Conservation (phyloP, 2,888 invertebrate genomes). For the Cinara cedri region DNA sequence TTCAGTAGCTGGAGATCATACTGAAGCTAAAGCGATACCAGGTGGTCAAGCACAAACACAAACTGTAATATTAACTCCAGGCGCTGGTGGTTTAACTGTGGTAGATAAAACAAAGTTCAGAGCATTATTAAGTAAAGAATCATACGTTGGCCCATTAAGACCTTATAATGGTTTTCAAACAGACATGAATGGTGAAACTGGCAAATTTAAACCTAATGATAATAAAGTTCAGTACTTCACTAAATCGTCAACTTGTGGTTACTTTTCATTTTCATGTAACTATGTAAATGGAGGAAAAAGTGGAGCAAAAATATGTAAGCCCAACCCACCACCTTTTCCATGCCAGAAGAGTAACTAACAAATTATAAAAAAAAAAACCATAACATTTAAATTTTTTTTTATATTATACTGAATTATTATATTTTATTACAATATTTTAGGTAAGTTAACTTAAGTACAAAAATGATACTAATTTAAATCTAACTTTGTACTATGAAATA, state of each 20-base stretch:
- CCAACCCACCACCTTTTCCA: slow-evolving; percentile 77
- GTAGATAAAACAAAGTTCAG: slow-evolving; percentile 57
- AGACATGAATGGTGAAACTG: slow-evolving; percentile 80
- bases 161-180: slow-evolving; percentile 72
- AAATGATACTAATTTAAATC: slow-evolving; percentile 37
- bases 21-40: slow-evolving; percentile 66
- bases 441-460: slow-evolving; percentile 32
- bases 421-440: slow-evolving; percentile 29
- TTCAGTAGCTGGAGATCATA: slow-evolving; percentile 71
- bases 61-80: slow-evolving; percentile 67
- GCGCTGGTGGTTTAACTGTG: slow-evolving; percentile 64
- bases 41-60: slow-evolving; percentile 73
- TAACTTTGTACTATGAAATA: slow-evolving; percentile 48
- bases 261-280: slow-evolving; percentile 84
- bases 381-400: not conserved
- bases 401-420: slow-evolving; percentile 21
- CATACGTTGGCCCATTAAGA: not conserved
- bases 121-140: slow-evolving; percentile 22
- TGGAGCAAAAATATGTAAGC: slow-evolving; percentile 80
- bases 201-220: slow-evolving; percentile 71
- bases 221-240: slow-evolving; percentile 82
- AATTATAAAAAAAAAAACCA: not conserved
- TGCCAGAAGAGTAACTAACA: slow-evolving; percentile 24
- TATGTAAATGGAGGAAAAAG: slow-evolving; percentile 79
- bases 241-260: slow-evolving; percentile 85